Base-by-base conservation (phyloP, 2,888 invertebrate species). In the Nymphalis c-album region DNA sequence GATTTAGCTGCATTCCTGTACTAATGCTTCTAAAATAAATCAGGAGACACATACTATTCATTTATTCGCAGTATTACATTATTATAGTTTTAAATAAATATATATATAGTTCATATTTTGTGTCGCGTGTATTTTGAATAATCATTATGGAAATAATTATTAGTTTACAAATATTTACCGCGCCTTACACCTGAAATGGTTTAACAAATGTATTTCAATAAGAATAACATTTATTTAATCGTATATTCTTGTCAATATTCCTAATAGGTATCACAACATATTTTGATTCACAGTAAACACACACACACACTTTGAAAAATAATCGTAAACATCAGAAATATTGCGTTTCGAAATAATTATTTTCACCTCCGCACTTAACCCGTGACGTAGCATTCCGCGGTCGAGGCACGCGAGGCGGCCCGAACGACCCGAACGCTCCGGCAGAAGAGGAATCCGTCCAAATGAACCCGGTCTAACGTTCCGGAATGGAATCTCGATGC, bases 401-500 rank as follows among this genome's bases (percentile, higher is more conserved):
- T 13, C 35, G 55, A 18, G 48, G 57, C 35, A 57, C 20, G 57
- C 35, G 35, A 40, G 40, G 40, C 40, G 48, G 48, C 18, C 48
- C 18, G 48, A 48, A 48, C 18, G 48, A 17, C 18, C 48, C 18
- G 48, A 48, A 48, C 18, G 48, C 18, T 48, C 48, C 48, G 48
- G 48, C 48, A 17, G 18, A 48, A 48, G 40, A n/a, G 66, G 66
- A 55, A 61, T 48, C 47, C 57, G 20, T 60, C 64, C 60, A 55
- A 50, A 68, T 67, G 59, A 63, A 51, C 59, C 47, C 47, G 51
- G 18, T 45, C 63, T 47, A 57, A 60, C 55, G 60, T 47, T 40
- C 31, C 16, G 57, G 60, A 68, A 64, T 58, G 68, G 68, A 61
- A 68, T 68, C 50, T 53, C 64, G 50, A 68, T 60, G 60, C 8